Percentiles rank a stretch among this genome's conserved stretches.
phyloP scores from a whole-genome alignment of 1,140 invertebrate species.

The Drosophila truncata region DNA sequence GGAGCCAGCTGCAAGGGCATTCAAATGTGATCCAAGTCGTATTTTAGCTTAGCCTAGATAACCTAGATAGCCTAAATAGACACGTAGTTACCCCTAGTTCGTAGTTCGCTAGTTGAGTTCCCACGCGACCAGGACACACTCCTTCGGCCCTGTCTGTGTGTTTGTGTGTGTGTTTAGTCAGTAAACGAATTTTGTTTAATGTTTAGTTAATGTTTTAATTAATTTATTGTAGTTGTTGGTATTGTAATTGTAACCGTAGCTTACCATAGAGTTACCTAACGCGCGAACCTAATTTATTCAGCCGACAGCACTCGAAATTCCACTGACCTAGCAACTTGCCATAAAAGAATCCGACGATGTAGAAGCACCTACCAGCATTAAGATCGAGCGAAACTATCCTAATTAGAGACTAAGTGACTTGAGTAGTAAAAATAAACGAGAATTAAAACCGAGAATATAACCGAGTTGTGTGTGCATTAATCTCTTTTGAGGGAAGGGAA shows the following conservation, averaged over 20 bases:
- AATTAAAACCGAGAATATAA: constrained; percentile 41
- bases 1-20: constrained; percentile 65
- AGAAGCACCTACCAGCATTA: constrained; percentile 62
- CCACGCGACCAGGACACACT: constrained; percentile 51
- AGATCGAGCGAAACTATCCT: constrained; percentile 65
- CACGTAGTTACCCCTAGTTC: constrained; percentile 43
- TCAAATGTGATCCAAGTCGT: constrained; percentile 85
- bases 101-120: constrained; percentile 45
- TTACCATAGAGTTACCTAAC: constrained; percentile 10
- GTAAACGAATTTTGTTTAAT: constrained; percentile 74
- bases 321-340: constrained; percentile 76
- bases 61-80: constrained; percentile 47
- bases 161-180: constrained; percentile 46
- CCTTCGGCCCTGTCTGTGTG: constrained; percentile 16
- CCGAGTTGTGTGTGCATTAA: constrained; percentile 47
- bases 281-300: constrained; percentile 62
- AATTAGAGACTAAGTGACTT: constrained; percentile 70
- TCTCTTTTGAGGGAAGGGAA: constrained; percentile 35
- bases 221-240: constrained; percentile 83
- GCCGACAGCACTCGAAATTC: constrained; percentile 57
- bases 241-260: constrained; percentile 70
- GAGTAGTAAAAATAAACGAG: constrained; percentile 60
- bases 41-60: constrained; percentile 76
- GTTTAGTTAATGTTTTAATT: constrained; percentile 75
- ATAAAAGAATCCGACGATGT: constrained; percentile 49